These are phyloP conservation scores for Chionoecetes opilio DNA, from an alignment of 1,140 invertebrate species.

Conservation along the genomic window DNA sequence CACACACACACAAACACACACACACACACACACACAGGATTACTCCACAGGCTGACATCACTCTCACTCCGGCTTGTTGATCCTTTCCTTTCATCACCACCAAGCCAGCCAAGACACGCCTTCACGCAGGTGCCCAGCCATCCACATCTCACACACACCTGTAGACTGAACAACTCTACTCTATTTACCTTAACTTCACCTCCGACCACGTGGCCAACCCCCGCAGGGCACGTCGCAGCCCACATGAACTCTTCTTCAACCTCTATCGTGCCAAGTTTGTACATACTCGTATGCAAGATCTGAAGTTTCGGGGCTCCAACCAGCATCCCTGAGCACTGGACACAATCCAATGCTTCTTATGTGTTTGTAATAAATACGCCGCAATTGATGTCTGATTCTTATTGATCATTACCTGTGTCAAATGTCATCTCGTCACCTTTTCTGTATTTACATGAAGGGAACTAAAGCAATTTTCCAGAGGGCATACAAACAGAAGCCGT, in stretches of 20 bases:
- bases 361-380: constrained; percentile 47
- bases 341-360: constrained; percentile 53
- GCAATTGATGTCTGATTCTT: neutral
- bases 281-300: constrained; percentile 38
- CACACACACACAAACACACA: neutral
- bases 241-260: constrained; percentile 5
- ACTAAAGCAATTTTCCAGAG: too few relatives aligned
- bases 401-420: neutral
- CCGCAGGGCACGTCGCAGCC: constrained; percentile 23
- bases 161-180: neutral
- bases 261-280: constrained; percentile 32
- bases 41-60: neutral
- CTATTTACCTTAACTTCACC: neutral
- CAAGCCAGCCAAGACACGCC: neutral
- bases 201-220: neutral
- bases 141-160: neutral
- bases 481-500: too few relatives aligned
- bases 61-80: neutral
- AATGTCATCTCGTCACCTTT: too few relatives aligned
- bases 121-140: neutral
- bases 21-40: too few relatives aligned
- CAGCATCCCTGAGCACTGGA: constrained; percentile 50
- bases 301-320: constrained; percentile 40
- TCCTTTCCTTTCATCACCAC: neutral
- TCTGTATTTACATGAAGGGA: too few relatives aligned